These are phyloP conservation scores for Sylvia atricapilla DNA, from an alignment of 2,113 vertebrate genomes.

Conservation along the genomic window DNA sequence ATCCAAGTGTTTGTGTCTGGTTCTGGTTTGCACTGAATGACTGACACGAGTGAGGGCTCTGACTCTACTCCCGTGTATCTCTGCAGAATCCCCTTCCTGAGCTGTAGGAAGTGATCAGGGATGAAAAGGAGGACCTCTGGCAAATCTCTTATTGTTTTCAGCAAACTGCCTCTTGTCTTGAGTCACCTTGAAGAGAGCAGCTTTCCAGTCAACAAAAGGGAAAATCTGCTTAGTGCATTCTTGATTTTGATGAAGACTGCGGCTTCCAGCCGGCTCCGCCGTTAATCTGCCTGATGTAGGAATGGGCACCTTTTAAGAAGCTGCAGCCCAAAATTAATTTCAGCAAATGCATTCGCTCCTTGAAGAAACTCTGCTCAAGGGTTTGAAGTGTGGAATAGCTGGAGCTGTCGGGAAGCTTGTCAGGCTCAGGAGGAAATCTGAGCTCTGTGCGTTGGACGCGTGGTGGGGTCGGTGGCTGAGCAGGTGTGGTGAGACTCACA, in stretches of 20 bases:
- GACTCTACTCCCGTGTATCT: neutral
- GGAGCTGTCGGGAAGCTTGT: neutral
- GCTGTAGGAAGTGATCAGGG: neutral
- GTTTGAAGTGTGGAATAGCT: neutral
- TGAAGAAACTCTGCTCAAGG: neutral
- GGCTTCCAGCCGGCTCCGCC: neutral
- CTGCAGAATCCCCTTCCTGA: neutral
- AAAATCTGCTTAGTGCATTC: conserved; percentile 13
- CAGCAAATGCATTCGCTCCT: neutral
- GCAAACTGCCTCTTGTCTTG: neutral
- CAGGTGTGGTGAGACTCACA: fast-evolving
- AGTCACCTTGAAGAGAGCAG: conserved; percentile 44
- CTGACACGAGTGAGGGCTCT: neutral
- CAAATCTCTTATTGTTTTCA: neutral
- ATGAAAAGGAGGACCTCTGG: neutral
- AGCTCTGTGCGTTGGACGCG: fast-evolving
- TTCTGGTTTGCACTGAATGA: neutral
- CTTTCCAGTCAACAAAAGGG: conserved; percentile 30
- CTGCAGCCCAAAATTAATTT: neutral
- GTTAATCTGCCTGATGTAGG: neutral
- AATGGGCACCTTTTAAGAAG: neutral
- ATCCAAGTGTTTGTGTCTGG: neutral
- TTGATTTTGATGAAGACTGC: neutral
- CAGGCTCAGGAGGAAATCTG: neutral
- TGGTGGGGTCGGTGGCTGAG: neutral